Percentiles rank a stretch among this genome's conserved stretches.
These are phyloP conservation scores for Mormyrus hasselquistii DNA, from an alignment of 2,797 vertebrate species.

Conservation along the genomic window DNA sequence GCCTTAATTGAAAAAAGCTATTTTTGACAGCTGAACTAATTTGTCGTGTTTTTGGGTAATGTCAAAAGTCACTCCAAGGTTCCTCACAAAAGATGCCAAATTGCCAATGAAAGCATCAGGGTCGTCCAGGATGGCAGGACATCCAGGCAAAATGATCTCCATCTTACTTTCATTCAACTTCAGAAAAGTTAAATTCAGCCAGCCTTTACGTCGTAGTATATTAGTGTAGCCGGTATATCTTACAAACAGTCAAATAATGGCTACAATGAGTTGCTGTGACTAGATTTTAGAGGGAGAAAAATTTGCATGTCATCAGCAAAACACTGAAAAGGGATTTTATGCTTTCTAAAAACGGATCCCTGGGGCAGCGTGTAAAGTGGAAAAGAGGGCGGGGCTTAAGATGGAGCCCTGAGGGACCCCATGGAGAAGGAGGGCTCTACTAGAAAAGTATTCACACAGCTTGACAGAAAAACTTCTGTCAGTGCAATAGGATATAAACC, in stretches of 20 bases:
- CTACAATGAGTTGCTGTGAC: neutral
- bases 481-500: neutral
- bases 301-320: neutral
- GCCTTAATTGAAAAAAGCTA: neutral
- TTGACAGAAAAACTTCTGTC: neutral
- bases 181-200: neutral
- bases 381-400: neutral
- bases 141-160: neutral
- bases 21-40: neutral
- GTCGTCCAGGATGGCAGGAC: neutral
- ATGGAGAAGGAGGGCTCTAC: neutral
- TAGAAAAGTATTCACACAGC: neutral
- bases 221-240: neutral
- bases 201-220: neutral
- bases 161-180: neutral
- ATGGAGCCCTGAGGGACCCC: neutral
- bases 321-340: neutral
- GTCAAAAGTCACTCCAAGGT: neutral
- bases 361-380: neutral
- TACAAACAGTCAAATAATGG: neutral
- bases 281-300: neutral
- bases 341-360: neutral
- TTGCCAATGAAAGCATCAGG: neutral
- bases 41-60: neutral
- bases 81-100: neutral